A percentile compares a stretch with the other conserved stretches of the same genome.
phyloP scores from a whole-genome alignment of 2,888 invertebrate species.

The Stenurella melanura region DNA sequence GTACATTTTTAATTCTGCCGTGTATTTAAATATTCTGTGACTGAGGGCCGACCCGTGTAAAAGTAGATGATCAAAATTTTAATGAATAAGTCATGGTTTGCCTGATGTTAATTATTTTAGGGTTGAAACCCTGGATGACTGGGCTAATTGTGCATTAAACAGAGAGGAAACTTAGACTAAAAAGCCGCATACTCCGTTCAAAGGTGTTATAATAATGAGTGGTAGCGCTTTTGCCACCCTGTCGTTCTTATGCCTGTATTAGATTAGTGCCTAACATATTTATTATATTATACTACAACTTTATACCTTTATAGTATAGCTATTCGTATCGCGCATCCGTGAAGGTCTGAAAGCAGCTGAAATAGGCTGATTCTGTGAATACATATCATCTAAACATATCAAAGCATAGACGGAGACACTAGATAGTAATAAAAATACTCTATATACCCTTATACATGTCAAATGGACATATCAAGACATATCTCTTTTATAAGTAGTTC shows the following conservation, averaged over 20 bases:
- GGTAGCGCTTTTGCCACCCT: constrained; percentile 68
- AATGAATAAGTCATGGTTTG: constrained; percentile 7
- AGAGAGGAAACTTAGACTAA: constrained; percentile 54
- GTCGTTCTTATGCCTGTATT: constrained; percentile 67
- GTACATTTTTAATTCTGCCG: background rate
- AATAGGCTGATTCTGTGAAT: constrained; percentile 57
- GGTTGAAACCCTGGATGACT: constrained; percentile 33
- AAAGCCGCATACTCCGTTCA: constrained; percentile 58
- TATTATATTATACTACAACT: constrained; percentile 63
- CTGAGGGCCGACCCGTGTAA: background rate
- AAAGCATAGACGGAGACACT: constrained; percentile 49
- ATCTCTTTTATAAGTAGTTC: constrained; percentile 25
- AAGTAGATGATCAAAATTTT: background rate
- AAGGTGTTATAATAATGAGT: constrained; percentile 60
- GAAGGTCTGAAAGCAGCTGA: constrained; percentile 54
- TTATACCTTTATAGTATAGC: constrained; percentile 65
- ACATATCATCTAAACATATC: constrained; percentile 59
- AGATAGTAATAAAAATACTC: constrained; percentile 24
- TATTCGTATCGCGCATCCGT: constrained; percentile 49
- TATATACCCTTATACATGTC: background rate
- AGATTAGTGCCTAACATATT: constrained; percentile 71
- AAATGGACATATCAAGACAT: background rate
- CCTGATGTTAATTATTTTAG: constrained; percentile 33
- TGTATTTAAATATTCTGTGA: background rate
- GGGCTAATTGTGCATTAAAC: constrained; percentile 35